phyloP scores from a whole-genome alignment of 2,113 vertebrate genomes.

The Taurulus bubalis region DNA sequence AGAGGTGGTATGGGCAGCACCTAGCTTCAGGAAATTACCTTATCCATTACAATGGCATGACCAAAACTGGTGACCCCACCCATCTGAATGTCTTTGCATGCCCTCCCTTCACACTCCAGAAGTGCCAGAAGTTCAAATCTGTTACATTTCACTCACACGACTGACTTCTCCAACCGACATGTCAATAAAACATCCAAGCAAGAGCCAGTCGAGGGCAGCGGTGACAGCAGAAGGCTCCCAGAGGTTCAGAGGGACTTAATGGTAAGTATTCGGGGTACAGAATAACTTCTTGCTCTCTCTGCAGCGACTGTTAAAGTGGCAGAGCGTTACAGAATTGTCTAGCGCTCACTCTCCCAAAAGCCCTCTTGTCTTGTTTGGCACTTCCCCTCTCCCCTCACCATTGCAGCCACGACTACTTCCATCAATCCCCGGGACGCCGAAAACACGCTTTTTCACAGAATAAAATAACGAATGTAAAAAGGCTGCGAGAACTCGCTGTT shows the following conservation, averaged over 20 bases:
- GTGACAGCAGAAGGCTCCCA: constrained; percentile 50
- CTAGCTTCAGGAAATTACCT: constrained; percentile 50
- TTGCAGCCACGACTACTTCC: constrained; percentile 24
- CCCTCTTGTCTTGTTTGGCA: constrained; percentile 49
- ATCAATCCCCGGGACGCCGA: constrained; percentile 37
- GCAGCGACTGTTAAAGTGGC: constrained; percentile 46
- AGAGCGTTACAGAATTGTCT: constrained; percentile 45
- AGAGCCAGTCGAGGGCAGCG: constrained; percentile 50
- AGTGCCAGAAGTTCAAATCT: constrained; percentile 69
- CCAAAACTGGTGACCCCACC: constrained; percentile 39
- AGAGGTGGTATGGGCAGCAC: constrained; percentile 16
- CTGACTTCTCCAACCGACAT: constrained; percentile 16
- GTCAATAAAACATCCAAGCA: constrained; percentile 62
- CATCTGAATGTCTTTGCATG: constrained; percentile 33
- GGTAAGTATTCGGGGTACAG: constrained; percentile 42
- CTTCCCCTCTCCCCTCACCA: constrained; percentile 18
- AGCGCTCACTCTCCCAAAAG: constrained; percentile 43
- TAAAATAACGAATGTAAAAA: constrained; percentile 60
- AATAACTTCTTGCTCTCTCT: constrained; percentile 46
- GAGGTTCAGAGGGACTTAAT: constrained; percentile 50
- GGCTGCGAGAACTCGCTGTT: constrained; percentile 38
- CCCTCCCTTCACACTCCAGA: constrained; percentile 51
- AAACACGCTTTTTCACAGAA: constrained; percentile 44
- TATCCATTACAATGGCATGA: constrained; percentile 52
- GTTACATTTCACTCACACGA: constrained; percentile 42